These are phyloP conservation scores for Suillia variegata DNA, from an alignment of 2,888 invertebrate species.

Conservation along the genomic window DNA sequence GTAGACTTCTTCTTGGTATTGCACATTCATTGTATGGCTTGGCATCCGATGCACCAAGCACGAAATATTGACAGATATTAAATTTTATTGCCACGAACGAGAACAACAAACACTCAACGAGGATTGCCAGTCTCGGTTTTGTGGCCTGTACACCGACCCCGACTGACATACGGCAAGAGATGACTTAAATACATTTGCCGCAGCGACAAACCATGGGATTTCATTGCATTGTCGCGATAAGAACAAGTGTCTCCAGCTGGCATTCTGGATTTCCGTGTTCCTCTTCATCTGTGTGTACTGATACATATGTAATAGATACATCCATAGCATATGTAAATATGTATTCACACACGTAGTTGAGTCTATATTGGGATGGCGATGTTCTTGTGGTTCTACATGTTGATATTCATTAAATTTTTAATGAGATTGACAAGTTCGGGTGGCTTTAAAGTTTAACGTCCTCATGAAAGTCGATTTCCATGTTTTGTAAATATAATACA, in stretches of 20 bases:
- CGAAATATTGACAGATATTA: background rate
- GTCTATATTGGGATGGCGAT: background rate
- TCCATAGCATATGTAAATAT: background rate
- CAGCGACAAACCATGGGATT: no score
- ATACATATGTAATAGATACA: background rate
- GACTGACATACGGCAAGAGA: no score
- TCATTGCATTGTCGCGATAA: background rate
- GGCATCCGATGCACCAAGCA: background rate
- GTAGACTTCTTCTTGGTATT: conserved; percentile 22
- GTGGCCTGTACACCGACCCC: no score
- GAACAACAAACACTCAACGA: background rate
- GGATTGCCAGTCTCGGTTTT: background rate
- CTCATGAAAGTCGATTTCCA: no score
- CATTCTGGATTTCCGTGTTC: background rate
- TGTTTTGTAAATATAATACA: no score
- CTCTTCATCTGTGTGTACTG: background rate
- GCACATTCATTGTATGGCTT: conserved; percentile 3
- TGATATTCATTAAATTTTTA: conserved; percentile 47
- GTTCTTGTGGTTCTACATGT: conserved; percentile 38
- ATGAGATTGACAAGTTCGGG: conserved; percentile 38
- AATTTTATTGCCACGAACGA: background rate
- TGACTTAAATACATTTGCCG: no score
- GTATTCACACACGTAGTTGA: background rate
- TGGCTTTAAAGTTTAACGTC: no score
- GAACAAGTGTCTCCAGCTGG: conserved; percentile 2